A percentile compares a stretch with the other conserved stretches of the same genome.
Conservation (phyloP, 2,888 invertebrate species). For the Aphodius sticticus region DNA sequence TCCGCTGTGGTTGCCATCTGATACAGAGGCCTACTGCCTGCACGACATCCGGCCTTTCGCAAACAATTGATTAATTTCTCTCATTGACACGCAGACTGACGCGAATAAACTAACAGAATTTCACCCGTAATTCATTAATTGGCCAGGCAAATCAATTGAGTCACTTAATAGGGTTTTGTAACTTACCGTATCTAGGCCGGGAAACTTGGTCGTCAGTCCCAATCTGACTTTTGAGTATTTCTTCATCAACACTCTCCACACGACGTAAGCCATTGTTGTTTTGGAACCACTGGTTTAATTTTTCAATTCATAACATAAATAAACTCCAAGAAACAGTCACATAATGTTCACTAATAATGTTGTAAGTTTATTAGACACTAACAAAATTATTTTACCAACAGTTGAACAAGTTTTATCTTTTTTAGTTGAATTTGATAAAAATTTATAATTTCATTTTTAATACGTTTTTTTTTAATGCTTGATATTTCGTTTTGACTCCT, state of each 20-base stretch:
- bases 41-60: not conserved
- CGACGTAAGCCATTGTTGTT: conserved; percentile 65
- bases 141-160: not conserved
- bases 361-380: not conserved
- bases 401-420: not conserved
- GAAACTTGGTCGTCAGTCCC: conserved; percentile 58
- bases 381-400: conserved; percentile 11
- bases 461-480: not conserved
- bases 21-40: not conserved
- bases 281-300: conserved; percentile 6
- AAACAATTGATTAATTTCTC: not conserved
- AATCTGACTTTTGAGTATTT: conserved; percentile 67
- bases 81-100: conserved; percentile 4
- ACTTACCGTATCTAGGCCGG: conserved; percentile 36
- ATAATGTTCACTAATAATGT: conserved; percentile 10
- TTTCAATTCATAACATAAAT: not conserved
- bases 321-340: conserved; percentile 11
- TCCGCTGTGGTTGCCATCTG: not conserved
- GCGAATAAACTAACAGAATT: not conserved
- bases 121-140: not conserved
- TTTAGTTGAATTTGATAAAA: too few species aligned
- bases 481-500: too few species aligned
- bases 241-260: conserved; percentile 69
- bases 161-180: not conserved
- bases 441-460: too few species aligned